Conservation (phyloP, 2,113 vertebrate species). For the Myotis lucifugus region DNA sequence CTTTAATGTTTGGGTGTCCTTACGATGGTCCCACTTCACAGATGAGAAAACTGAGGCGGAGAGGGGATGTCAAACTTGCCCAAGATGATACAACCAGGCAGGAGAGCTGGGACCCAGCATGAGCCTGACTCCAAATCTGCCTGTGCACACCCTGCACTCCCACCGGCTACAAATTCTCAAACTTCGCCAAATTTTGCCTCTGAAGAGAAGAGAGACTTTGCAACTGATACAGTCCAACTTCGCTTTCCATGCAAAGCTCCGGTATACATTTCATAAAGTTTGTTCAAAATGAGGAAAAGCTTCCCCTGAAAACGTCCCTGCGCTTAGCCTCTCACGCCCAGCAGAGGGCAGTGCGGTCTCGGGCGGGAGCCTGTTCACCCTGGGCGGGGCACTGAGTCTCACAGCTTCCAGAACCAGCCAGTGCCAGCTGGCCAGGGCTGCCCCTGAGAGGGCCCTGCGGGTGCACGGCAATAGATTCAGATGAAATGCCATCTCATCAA, state of each 20-base stretch:
- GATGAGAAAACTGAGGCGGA: not conserved
- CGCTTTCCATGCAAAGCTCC: not conserved
- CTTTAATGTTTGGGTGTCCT: not conserved
- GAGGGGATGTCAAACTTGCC: fast-evolving
- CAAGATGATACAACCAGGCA: not conserved
- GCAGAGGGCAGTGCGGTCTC: conserved; percentile 48
- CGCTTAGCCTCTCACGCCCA: not conserved
- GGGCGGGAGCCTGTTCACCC: not conserved
- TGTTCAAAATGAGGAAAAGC: not conserved
- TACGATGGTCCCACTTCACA: not conserved
- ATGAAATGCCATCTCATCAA: not conserved
- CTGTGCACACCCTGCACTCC: fast-evolving
- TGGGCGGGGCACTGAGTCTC: fast-evolving
- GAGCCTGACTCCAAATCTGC: not conserved
- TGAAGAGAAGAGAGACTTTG: not conserved
- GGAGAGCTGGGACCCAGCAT: fast-evolving
- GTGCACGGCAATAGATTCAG: not conserved
- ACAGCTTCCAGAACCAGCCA: not conserved
- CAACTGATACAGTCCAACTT: not conserved
- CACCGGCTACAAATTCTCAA: not conserved
- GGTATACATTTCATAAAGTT: not conserved
- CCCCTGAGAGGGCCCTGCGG: not conserved
- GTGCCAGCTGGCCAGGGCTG: not conserved
- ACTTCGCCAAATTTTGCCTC: not conserved
- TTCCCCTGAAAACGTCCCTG: not conserved